A percentile compares a stretch with the other conserved stretches of the same genome.
phyloP scores from a whole-genome alignment of 2,113 vertebrate species.

The human region DNA sequence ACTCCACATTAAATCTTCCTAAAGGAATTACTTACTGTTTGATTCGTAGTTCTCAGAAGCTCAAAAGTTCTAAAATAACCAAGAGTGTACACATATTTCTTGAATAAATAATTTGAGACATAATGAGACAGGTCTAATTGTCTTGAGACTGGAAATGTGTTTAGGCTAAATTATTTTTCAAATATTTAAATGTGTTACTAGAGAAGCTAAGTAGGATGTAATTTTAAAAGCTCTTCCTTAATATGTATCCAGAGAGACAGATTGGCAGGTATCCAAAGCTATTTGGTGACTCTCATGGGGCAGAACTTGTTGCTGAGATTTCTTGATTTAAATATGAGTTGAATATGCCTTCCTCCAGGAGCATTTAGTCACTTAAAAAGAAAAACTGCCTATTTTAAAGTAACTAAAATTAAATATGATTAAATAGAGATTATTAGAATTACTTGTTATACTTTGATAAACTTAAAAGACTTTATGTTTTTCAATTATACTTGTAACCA shows the following conservation, averaged over 20 bases:
- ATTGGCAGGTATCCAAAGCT: not conserved
- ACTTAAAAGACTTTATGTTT: conserved; percentile 16
- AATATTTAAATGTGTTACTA: conserved; percentile 29
- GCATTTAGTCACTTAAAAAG: not conserved
- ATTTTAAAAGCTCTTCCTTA: not conserved
- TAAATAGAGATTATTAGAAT: not conserved
- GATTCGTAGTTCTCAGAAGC: not conserved
- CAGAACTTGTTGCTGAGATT: not conserved
- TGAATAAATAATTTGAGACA: not conserved
- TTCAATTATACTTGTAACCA: not conserved
- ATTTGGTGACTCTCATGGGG: not conserved
- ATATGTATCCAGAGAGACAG: not conserved
- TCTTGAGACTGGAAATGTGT: not conserved
- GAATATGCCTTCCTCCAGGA: not conserved
- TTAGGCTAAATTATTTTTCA: not conserved
- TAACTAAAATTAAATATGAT: not conserved
- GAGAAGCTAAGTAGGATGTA: not conserved
- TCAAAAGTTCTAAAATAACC: not conserved
- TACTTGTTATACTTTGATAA: conserved; percentile 6
- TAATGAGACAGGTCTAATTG: not conserved
- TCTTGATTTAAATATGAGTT: not conserved
- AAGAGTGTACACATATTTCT: not conserved
- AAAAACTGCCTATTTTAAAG: not conserved
- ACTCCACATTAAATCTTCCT: not conserved
- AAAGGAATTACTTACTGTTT: not conserved